phyloP scores from a whole-genome alignment of 2,797 vertebrate species.

The Pseudomugil tenellus region DNA sequence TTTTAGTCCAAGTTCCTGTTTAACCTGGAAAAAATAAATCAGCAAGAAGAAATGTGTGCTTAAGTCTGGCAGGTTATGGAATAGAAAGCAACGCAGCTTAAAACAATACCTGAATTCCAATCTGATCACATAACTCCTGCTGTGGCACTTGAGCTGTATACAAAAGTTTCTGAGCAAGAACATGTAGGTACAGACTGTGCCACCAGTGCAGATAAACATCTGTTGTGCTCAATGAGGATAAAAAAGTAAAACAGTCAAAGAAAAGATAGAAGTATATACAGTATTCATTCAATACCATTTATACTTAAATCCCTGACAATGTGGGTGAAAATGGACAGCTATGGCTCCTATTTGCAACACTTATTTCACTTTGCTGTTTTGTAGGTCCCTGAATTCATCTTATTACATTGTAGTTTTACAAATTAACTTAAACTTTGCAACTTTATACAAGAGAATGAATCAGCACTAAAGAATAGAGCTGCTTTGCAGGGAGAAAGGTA shows the following conservation, averaged over 20 bases:
- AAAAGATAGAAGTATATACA: constrained; percentile 1
- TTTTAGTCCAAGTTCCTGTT: constrained; percentile 59
- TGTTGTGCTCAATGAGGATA: not conserved
- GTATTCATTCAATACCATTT: no score
- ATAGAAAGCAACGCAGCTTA: constrained; percentile 65
- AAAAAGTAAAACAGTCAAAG: constrained; percentile 1
- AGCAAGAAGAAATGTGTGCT: constrained; percentile 16
- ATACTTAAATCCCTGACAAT: constrained; percentile 1
- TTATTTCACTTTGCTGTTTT: constrained; percentile 13
- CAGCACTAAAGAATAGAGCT: constrained; percentile 10
- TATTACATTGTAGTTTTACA: constrained; percentile 21
- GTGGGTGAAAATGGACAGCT: constrained; percentile 1
- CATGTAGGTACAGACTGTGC: constrained; percentile 61
- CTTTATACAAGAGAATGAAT: constrained; percentile 21
- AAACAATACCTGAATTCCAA: constrained; percentile 81
- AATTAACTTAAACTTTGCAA: constrained; percentile 22
- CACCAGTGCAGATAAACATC: constrained; percentile 39
- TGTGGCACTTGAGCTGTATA: constrained; percentile 65
- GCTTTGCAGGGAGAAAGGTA: constrained; percentile 16
- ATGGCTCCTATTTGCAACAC: constrained; percentile 14
- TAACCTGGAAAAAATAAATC: constrained; percentile 59
- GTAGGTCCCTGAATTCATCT: constrained; percentile 14
- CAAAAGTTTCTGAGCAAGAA: constrained; percentile 66
- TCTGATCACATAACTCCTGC: constrained; percentile 76
- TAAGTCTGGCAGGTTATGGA: constrained; percentile 35